Base-by-base conservation (phyloP, 2,888 invertebrate species). In the Nectonema munidae region DNA sequence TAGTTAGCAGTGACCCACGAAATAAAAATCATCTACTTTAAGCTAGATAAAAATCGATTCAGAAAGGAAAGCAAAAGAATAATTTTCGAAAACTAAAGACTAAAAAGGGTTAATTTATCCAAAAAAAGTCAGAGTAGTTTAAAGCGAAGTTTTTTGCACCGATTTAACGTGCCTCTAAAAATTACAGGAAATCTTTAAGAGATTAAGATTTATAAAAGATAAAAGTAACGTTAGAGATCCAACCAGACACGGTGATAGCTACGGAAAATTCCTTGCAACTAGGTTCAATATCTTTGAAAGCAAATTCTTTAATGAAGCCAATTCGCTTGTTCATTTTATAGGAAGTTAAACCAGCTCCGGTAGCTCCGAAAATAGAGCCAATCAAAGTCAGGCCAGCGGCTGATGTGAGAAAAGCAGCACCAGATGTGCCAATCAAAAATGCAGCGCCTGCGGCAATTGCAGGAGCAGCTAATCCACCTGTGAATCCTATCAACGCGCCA, bases 271-370 rank as follows among this genome's bases (percentile, higher is more conserved):
- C 6, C 19, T 18, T 34, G 19, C 35, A 18, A 19, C 20, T 15
- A 6, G 6, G 6, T 18, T 53, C 53, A 30, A 68, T 47, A 16
- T 61, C 57, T 42, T 64, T 63, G 46, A 68, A 65, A 35, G 56
- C 57, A 52, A 68, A 68, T 50, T 68, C 67, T 49, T 67, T 66
- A 28, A 68, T 58, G 42, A 64, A 64, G 16, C 68, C 68, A 14
- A 67, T 64, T 35, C 68, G 54, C 47, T 64, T 65, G 44, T 66
- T 63, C 68, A 68, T 68, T 52, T 67, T 65, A 49, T 61, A 64
- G n/a, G 65, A 65, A 44, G 65, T 61, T 14, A 68, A 54, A 16
- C 67, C 67, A 30, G 67, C 68, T 19, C 68, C 68, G 21, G 67
- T 67, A 3, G 64, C 64, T 3, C 67, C 67, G 52, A 68, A 67